Percentiles rank a stretch among this genome's conserved stretches.
Evolutionary conservation across 2,113 vertebrate genomes (phyloP).

Genomic region (Chaetops frenatus): DNA sequence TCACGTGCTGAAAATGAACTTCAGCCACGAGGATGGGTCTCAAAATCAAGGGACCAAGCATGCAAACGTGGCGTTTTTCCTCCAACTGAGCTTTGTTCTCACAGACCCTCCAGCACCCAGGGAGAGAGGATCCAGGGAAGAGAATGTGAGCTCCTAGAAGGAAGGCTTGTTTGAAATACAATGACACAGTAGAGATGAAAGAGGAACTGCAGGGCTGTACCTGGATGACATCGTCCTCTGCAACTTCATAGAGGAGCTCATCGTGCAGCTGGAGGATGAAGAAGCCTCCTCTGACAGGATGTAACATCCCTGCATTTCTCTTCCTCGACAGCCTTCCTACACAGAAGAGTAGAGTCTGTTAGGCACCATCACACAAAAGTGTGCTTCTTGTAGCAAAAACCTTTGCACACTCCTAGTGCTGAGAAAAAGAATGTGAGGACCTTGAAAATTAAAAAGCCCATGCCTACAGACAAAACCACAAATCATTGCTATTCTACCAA

Average conservation of each 20-base stretch:
- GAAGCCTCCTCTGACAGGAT: constrained; percentile 77
- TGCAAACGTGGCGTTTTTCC: not conserved
- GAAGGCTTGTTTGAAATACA: not conserved
- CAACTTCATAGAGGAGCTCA: constrained; percentile 93
- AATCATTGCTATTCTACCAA: not conserved
- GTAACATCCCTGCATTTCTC: constrained; percentile 24
- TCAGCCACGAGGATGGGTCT: not conserved
- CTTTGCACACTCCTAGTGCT: not conserved
- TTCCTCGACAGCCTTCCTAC: constrained; percentile 45
- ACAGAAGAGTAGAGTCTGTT: not conserved
- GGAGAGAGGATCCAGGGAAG: not conserved
- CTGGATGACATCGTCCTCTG: constrained; percentile 87
- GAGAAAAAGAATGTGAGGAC: not conserved
- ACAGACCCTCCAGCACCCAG: not conserved
- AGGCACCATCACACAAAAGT: not conserved
- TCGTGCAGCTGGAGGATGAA: constrained; percentile 95
- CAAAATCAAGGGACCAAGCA: not conserved
- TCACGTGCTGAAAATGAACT: not conserved
- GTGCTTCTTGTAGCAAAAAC: not conserved
- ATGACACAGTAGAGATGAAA: not conserved
- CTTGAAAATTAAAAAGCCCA: not conserved
- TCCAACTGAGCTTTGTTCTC: not conserved
- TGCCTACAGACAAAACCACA: not conserved
- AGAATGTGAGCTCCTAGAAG: not conserved
- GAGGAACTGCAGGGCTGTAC: constrained; percentile 52